Evolutionary conservation across 1,140 invertebrate species (phyloP).

Genomic region (Brachionus angularis): DNA sequence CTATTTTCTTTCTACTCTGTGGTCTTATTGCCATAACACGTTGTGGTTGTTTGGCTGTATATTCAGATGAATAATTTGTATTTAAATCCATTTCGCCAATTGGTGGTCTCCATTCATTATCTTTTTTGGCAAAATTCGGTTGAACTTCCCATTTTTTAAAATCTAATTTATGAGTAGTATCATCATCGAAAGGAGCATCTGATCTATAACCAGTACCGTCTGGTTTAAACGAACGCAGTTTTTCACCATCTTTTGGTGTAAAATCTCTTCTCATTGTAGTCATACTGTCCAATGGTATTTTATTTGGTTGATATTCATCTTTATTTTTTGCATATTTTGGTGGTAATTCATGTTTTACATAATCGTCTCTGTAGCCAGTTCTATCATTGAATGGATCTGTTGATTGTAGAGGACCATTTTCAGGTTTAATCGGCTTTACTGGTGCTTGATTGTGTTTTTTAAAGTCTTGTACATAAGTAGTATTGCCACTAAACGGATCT

Average conservation of each 20-base stretch:
- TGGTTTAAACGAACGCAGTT: conserved; percentile 47
- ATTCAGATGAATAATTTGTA: conserved; percentile 53
- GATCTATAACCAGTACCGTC: conserved; percentile 50
- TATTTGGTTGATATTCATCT: conserved; percentile 47
- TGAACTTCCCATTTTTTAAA: conserved; percentile 54
- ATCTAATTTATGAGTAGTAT: conserved; percentile 55
- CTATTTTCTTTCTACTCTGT: conserved; percentile 44
- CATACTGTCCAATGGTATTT: conserved; percentile 52
- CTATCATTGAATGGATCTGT: conserved; percentile 53
- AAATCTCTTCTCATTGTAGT: conserved; percentile 56
- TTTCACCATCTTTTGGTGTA: conserved; percentile 49
- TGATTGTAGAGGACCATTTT: conserved; percentile 50
- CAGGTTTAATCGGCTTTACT: conserved; percentile 51
- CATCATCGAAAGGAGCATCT: conserved; percentile 51
- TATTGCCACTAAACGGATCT: conserved; percentile 52
- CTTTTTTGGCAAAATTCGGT: conserved; percentile 49
- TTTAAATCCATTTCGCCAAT: conserved; percentile 56
- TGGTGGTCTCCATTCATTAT: conserved; percentile 51
- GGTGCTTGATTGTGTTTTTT: conserved; percentile 48
- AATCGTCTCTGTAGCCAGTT: conserved; percentile 54
- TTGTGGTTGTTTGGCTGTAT: conserved; percentile 47
- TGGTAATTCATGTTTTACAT: conserved; percentile 52
- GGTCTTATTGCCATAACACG: conserved; percentile 47
- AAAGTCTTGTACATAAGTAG: conserved; percentile 54
- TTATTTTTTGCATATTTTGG: conserved; percentile 46